phyloP scores from a whole-genome alignment of 2,888 invertebrate genomes.

The Leptopilina syphax region DNA sequence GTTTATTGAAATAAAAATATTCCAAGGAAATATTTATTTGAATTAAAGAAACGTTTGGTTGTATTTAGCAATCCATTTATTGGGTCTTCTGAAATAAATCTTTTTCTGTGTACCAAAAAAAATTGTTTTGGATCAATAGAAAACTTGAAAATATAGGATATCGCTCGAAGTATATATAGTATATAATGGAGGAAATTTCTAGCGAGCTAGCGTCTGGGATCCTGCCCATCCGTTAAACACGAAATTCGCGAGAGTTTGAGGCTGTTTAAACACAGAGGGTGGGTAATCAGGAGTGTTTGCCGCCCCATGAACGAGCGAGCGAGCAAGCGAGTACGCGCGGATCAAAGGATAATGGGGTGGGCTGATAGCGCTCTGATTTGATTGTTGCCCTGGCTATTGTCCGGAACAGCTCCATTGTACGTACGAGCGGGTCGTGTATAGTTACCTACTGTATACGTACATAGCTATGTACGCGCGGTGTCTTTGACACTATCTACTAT shows the following conservation, averaged over 20 bases:
- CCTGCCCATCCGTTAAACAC: slow-evolving; percentile 54
- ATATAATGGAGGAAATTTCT: slow-evolving; percentile 31
- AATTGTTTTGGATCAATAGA: slow-evolving; percentile 8
- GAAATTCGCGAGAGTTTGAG: slow-evolving; percentile 56
- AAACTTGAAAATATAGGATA: background rate
- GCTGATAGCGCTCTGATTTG: slow-evolving; percentile 75
- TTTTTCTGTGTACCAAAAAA: background rate
- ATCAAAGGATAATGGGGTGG: slow-evolving; percentile 70
- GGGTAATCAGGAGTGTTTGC: slow-evolving; percentile 76
- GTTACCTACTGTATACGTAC: slow-evolving; percentile 34
- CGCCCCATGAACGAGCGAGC: slow-evolving; percentile 67
- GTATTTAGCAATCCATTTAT: no score
- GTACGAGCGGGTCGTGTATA: slow-evolving; percentile 42
- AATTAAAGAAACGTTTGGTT: no score
- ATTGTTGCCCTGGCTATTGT: slow-evolving; percentile 76
- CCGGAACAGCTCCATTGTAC: slow-evolving; percentile 71
- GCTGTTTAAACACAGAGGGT: slow-evolving; percentile 65
- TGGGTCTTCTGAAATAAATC: no score
- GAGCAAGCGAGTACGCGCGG: slow-evolving; percentile 64
- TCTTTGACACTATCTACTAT: slow-evolving; percentile 43
- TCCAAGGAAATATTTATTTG: no score
- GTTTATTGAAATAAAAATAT: no score
- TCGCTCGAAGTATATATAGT: background rate
- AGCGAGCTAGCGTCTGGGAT: slow-evolving; percentile 46
- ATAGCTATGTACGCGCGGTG: slow-evolving; percentile 36